phyloP scores from a whole-genome alignment of 2,888 invertebrate genomes.

The Nasonovia ribisnigri region DNA sequence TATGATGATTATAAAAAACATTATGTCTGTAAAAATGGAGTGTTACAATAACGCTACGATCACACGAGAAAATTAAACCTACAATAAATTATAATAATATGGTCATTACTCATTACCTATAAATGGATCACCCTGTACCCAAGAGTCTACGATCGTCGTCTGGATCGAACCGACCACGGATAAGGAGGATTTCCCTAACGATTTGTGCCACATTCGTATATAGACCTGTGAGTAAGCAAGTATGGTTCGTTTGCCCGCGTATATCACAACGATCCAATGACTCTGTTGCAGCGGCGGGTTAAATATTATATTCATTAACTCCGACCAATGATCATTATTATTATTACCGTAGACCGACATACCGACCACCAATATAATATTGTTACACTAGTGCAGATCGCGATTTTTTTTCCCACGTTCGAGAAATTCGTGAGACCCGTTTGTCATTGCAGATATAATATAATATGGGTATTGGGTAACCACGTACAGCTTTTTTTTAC shows the following conservation, averaged over 20 bases:
- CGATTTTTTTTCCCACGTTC: conserved; percentile 44
- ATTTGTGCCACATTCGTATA: neutral
- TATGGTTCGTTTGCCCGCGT: neutral
- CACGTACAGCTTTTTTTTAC: neutral
- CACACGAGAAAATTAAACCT: neutral
- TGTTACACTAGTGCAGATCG: neutral
- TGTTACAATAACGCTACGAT: neutral
- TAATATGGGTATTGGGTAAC: neutral
- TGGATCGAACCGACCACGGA: neutral
- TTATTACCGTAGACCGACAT: neutral
- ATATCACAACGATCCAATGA: neutral
- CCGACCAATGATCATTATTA: neutral
- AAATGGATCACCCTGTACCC: neutral
- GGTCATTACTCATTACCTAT: no score
- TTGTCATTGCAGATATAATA: neutral
- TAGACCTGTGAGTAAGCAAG: neutral
- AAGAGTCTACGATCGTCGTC: neutral
- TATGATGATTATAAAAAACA: neutral
- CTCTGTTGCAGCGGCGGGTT: neutral
- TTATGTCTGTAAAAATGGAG: neutral
- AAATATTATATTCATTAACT: neutral
- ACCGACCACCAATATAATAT: neutral
- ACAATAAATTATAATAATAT: neutral
- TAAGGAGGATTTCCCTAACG: neutral
- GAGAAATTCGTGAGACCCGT: conserved; percentile 34